Base-by-base conservation (phyloP, 2,888 invertebrate species). In the Hedya salicella region DNA sequence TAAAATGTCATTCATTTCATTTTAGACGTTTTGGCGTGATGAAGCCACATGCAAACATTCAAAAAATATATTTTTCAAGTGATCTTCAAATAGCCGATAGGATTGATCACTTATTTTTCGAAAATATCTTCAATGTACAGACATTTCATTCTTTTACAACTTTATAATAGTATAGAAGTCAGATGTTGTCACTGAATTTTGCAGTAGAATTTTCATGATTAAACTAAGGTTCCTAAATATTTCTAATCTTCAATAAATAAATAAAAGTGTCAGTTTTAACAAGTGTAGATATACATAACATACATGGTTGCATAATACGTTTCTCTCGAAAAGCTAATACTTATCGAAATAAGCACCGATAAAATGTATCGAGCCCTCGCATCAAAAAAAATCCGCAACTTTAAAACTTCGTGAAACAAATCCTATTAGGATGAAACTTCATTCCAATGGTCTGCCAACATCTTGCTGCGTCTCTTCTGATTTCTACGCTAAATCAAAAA, bases 321-420 rank as follows among this genome's bases (percentile, higher is more conserved):
- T 11, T 25, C 3, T 25, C n/a, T 9, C 11, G 36, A 49, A 21
- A 6, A 14, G 30, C 11, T 8, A 40, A 36, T 19, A 19, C 14
- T 13, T 8, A 53, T 53, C 53, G 14, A n/a, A n/a, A 54, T 54
- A 40, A 40, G 39, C 36, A 21, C 9, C n/a, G 39, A 36, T 21
- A n/a, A 25, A 32, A 11, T 14, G 5, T 39, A 57, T 17, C 30
- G 46, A 8, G 46, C 32, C 30, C 57, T 64, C 64, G 50, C 64
- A 52, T 59, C 36, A 25, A 13, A n/a, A 17, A 57, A 42, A 44
- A 44, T 14, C 63, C 50, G 16, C 9, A 13, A 39, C n/a, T 40
- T 17, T 25, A 25, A 44, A 54, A 62, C 16, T 50, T 36, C 21
- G 49, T 25, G 25, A n/a, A 52, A 48, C 32, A 49, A 57, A 36